A percentile compares a stretch with the other conserved stretches of the same genome.
Evolutionary conservation across 2,113 vertebrate species (phyloP).

Genomic region (Mormoops blainvillei): DNA sequence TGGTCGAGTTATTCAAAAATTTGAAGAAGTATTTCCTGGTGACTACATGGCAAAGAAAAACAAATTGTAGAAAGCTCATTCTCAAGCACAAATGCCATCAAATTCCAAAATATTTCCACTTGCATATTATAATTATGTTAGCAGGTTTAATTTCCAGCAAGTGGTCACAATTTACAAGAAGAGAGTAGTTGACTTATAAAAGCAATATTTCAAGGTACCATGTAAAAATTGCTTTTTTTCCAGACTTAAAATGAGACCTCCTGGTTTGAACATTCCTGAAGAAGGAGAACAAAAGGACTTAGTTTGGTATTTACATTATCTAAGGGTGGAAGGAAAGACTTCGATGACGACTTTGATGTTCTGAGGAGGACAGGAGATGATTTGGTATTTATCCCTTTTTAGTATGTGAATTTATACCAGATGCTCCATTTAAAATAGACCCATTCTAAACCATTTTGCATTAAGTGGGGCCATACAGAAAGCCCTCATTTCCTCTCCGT

Average conservation of each 20-base stretch:
- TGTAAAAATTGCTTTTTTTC: neutral
- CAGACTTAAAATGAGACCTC: neutral
- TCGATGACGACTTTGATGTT: constrained; percentile 25
- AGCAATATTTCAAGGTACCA: neutral
- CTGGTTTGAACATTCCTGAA: neutral
- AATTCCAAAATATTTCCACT: neutral
- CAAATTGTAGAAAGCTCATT: neutral
- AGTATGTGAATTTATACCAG: constrained; percentile 45
- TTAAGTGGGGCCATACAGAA: neutral
- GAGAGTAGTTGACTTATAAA: neutral
- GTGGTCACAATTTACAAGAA: neutral
- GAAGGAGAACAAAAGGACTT: constrained; percentile 25
- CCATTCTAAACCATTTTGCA: neutral
- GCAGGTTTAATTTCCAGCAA: neutral
- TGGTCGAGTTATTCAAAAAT: neutral
- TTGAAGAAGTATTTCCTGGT: constrained; percentile 34
- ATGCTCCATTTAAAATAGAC: constrained; percentile 12
- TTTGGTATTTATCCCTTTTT: constrained; percentile 32
- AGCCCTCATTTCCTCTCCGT: neutral
- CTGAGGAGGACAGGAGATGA: neutral
- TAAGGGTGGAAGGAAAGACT: constrained; percentile 34
- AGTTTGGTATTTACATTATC: constrained; percentile 33
- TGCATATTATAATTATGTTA: neutral
- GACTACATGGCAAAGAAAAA: neutral
- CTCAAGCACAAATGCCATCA: neutral